phyloP scores from a whole-genome alignment of 2,797 vertebrate genomes.

The Crocodylus rhombifer region DNA sequence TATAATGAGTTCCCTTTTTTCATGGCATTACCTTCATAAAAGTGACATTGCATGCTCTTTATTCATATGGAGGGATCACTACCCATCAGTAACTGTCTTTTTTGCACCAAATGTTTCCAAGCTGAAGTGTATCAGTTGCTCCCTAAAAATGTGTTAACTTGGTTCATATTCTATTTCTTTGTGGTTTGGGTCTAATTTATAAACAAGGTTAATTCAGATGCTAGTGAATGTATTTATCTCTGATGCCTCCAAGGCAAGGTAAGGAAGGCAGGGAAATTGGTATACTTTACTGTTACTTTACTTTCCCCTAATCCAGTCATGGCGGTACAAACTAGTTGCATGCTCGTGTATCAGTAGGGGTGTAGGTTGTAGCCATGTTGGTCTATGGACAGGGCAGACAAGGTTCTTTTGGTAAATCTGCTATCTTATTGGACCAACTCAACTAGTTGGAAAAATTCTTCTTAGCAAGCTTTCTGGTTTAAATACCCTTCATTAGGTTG shows the following conservation, averaged over 20 bases:
- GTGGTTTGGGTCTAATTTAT: neutral
- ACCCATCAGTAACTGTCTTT: neutral
- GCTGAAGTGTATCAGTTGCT: neutral
- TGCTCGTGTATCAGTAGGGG: neutral
- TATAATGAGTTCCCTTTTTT: neutral
- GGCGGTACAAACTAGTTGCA: neutral
- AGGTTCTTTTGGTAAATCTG: no score
- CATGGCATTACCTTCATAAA: neutral
- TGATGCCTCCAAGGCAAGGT: slow-evolving; percentile 27
- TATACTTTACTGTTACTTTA: neutral
- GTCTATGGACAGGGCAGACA: no score
- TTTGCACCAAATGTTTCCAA: neutral
- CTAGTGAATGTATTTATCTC: neutral
- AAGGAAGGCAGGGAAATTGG: slow-evolving; percentile 25
- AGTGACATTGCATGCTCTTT: fast-evolving
- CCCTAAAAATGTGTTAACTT: neutral
- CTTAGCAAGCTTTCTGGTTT: no score
- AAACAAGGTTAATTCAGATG: slow-evolving; percentile 37
- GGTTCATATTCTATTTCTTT: neutral
- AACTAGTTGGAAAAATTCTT: no score
- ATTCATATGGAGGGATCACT: neutral
- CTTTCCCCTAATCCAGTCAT: neutral
- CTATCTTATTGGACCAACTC: no score
- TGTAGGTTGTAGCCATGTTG: no score
- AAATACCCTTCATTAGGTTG: no score